Evolutionary conservation across 1,140 invertebrate genomes (phyloP), one percentile per base, ranked within the genome.

Genomic region (Drosophila navojoa): DNA sequence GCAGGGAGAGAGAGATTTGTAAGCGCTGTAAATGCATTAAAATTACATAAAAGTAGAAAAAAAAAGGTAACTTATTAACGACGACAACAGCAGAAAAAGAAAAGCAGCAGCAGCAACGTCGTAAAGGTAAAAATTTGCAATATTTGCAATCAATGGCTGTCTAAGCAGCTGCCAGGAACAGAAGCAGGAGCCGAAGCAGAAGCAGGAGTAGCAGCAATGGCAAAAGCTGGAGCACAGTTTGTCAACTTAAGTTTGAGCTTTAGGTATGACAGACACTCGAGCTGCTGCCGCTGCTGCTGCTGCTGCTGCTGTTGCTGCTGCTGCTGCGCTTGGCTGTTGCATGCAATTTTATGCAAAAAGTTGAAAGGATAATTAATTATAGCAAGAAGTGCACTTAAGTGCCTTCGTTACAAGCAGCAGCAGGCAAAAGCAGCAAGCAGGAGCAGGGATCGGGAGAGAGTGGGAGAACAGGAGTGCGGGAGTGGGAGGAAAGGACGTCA

Each of bases 361-460:
- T 89, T 89, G 84, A 90, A 89, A 89, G 85, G 84, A 89, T 89
- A 89, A 89, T 89, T 89, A 89, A 89, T 89, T 89, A 89, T 89
- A 89, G 84, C 84, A 89, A 90, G 84, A 89, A 89, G 84, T 89
- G 84, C 84, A 89, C 84, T 89, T 89, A 89, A 89, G 84, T 89
- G 84, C 84, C 84, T 89, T 89, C 84, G 84, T 84, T 89, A 89
- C 85, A 77, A 71, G 81, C 81, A 86, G 81, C 81, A 86, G 57
- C 76, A 62, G 25, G 22, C 19, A 61, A 25, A 35, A 22, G 55
- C 55, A 58, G 55, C 35, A 27, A 32, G 57, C 53, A 76, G 67
- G 70, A 68, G 53, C 47, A 42, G 69, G 47, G 63, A 25, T 29
- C 19, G 19, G 19, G 27, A 6, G 16, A 40, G 27, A 35, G 27